phyloP scores from a whole-genome alignment of 37 sponge, comb jelly and placozoan species.

The Geodia barretti region DNA sequence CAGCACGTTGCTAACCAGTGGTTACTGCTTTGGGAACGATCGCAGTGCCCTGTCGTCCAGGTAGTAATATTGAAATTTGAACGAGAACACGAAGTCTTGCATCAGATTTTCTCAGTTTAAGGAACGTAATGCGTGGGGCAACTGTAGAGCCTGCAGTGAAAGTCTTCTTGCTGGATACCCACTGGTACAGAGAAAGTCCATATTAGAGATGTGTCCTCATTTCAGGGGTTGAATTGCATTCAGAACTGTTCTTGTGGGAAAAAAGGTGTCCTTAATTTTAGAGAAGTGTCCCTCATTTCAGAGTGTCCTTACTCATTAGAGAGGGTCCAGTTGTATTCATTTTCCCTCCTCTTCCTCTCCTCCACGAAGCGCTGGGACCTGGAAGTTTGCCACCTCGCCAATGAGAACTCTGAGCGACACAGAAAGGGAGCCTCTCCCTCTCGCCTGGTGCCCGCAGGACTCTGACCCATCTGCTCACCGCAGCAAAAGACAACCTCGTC shows the following conservation, averaged over 20 bases:
- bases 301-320: not conserved
- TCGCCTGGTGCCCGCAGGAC: constrained; percentile 98
- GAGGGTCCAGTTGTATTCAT: not conserved
- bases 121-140: no score
- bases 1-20: constrained; percentile 91
- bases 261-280: no score
- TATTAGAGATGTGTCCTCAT: no score
- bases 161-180: no score
- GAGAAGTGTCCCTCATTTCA: no score
- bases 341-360: not conserved
- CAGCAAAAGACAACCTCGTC: constrained; percentile 91
- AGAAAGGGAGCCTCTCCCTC: constrained; percentile 84
- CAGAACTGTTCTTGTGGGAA: no score
- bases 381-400: constrained; percentile 94
- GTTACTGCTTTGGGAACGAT: constrained; percentile 87
- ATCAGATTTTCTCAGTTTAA: no score
- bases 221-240: no score
- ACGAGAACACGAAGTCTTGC: no score
- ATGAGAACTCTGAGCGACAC: constrained; percentile 79
- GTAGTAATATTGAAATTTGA: constrained; percentile 27
- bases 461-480: constrained; percentile 84
- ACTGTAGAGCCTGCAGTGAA: no score
- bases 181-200: no score
- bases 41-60: constrained; percentile 83
- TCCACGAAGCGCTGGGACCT: constrained; percentile 71